Evolutionary conservation across 2,888 invertebrate genomes (phyloP).

Genomic region (Macaria notata): DNA sequence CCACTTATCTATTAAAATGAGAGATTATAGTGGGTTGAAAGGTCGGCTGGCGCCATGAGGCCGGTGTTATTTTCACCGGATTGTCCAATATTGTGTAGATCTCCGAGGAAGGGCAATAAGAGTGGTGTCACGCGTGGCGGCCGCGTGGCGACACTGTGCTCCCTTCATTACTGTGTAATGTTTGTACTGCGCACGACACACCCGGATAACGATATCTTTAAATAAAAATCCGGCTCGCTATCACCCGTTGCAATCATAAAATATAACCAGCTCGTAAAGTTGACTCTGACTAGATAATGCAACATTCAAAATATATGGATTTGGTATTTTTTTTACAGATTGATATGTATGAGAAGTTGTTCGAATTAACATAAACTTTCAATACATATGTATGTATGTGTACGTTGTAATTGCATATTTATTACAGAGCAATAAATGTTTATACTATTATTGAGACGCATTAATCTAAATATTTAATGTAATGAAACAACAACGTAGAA

Average conservation of each 20-base stretch:
- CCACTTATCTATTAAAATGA: conserved; percentile 81
- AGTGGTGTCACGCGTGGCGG: conserved; percentile 75
- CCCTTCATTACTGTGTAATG: conserved; percentile 62
- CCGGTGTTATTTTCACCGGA: conserved; percentile 80
- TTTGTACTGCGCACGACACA: conserved; percentile 64
- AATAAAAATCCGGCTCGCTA: conserved; percentile 40
- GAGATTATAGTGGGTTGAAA: conserved; percentile 75
- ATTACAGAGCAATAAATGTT: no score
- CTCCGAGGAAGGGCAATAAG: conserved; percentile 78
- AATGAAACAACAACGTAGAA: no score
- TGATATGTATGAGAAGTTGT: no score
- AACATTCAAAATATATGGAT: background rate
- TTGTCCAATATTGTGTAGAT: conserved; percentile 80
- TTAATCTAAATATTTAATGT: no score
- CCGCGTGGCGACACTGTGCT: conserved; percentile 60
- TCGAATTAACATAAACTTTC: no score
- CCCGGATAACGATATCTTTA: conserved; percentile 58
- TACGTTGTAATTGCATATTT: no score
- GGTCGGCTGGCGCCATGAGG: conserved; percentile 55
- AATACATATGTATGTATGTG: no score
- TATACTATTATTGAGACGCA: no score
- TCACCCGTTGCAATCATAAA: conserved; percentile 28
- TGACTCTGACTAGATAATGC: background rate
- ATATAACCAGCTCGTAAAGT: background rate
- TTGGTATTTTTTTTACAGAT: no score